phyloP scores from a whole-genome alignment of 1,140 invertebrate species.

The Mycetomoellerius zeteki region DNA sequence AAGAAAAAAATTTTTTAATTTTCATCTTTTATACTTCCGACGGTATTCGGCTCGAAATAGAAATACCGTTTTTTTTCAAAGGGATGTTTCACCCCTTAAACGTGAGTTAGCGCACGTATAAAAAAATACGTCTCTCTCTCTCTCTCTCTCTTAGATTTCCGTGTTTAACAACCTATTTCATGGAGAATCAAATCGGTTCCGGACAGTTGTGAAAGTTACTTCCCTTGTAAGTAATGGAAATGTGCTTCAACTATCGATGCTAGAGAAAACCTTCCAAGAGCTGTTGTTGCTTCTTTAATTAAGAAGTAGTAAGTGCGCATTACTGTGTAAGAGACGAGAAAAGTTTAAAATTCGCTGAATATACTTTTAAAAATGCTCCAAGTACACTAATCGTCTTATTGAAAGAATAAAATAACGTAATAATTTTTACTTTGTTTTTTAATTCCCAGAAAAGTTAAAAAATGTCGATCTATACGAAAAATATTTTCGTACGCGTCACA shows the following conservation, averaged over 20 bases:
- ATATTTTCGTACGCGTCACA: background rate
- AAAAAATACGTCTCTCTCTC: no score
- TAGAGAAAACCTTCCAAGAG: slow-evolving; percentile 3
- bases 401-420: slow-evolving; percentile 1
- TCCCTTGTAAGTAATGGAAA: slow-evolving; percentile 22
- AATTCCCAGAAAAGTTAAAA: background rate
- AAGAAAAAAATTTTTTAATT: no score
- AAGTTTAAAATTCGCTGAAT: slow-evolving; percentile 34
- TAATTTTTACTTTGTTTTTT: slow-evolving; percentile 11
- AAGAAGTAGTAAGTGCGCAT: slow-evolving; percentile 37
- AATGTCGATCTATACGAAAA: background rate
- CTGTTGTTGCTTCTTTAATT: slow-evolving; percentile 46
- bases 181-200: no score
- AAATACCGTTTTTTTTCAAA: no score
- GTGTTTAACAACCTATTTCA: no score
- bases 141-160: no score
- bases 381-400: background rate
- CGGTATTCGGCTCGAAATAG: no score
- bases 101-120: no score
- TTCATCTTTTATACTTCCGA: no score
- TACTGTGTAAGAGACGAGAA: slow-evolving; percentile 30
- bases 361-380: slow-evolving; percentile 37
- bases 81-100: no score
- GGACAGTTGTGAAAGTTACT: no score
- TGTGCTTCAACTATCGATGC: slow-evolving; percentile 12